These are phyloP conservation scores for Coluber constrictor DNA, from an alignment of 2,797 vertebrate species.

Conservation along the genomic window DNA sequence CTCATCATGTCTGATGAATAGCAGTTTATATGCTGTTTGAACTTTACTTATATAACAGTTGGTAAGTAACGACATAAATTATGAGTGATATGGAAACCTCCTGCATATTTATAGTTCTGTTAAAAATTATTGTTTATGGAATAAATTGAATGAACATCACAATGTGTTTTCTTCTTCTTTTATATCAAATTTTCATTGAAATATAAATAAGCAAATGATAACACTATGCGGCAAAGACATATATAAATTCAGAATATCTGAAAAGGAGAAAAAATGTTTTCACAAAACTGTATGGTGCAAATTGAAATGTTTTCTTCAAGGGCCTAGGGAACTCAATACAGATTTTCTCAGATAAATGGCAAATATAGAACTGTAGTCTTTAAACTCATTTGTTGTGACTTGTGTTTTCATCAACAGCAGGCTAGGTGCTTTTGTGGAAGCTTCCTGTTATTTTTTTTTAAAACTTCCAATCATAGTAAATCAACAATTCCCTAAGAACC, in stretches of 20 bases:
- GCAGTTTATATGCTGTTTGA: background rate
- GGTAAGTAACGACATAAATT: background rate
- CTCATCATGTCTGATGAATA: background rate
- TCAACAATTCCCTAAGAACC: background rate
- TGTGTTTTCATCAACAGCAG: background rate
- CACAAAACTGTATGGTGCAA: background rate
- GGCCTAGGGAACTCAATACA: background rate
- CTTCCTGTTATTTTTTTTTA: background rate
- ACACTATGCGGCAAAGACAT: background rate
- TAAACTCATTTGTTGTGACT: background rate
- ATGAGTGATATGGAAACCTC: background rate
- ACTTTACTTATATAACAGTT: background rate
- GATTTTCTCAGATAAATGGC: background rate
- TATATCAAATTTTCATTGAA: background rate
- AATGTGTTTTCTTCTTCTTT: background rate
- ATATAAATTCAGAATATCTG: background rate
- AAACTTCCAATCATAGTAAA: background rate
- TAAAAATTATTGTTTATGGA: background rate
- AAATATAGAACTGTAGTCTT: background rate
- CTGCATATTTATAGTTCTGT: background rate
- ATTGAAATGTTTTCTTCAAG: background rate
- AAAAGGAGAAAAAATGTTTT: background rate
- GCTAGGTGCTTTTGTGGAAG: background rate
- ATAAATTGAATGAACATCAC: background rate
- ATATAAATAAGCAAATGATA: background rate